Base-by-base conservation (phyloP, 2,113 vertebrate species). In the Epinephelus fuscoguttatus region DNA sequence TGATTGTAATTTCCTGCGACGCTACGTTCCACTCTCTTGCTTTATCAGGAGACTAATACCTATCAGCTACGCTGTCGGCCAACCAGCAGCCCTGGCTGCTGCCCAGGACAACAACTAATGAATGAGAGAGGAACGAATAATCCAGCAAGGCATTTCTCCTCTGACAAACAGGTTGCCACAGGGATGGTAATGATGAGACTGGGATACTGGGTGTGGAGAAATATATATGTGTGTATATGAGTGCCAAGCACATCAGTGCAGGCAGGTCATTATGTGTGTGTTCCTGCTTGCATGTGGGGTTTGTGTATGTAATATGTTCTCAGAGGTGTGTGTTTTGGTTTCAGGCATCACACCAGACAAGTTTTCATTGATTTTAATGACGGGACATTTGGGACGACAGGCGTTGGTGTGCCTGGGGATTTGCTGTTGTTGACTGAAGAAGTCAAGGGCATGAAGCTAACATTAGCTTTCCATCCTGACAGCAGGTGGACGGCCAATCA, bases 1-100 rank as follows among this genome's bases (percentile, higher is more conserved):
- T 94, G 93, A 95, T 95, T 93, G 85, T 89, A 92, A 92, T 94
- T 94, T 95, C 92, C 94, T 93, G 89, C 78, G 30, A 93, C 1
- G 81, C 84, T 75, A 82, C 61, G 78, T 89, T 94, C 87, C 85
- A 89, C 87, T 95, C 86, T 79, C 87, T 83, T 61, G 85, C 86
- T 93, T 94, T 91, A 93, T 93, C 90, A 91, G 88, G 77, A 94
- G 89, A 88, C 86, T 92, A 92, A 94, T 95, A 94, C 88, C 84
- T 85, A 88, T 92, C 89, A 88, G 88, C 86, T 49, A 84, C 18
- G 69, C 82, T 88, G 90, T 90, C 80, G 64, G 75, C 75, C 78
- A 81, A 67, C 77, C 81, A 59, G 37, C 82, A 67, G 79, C 75
- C 73, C 37, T 30, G 86, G 80, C 82, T 73, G 83, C 71, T 80